phyloP scores from a whole-genome alignment of 2,113 vertebrate species.

The Capreolus pygargus region DNA sequence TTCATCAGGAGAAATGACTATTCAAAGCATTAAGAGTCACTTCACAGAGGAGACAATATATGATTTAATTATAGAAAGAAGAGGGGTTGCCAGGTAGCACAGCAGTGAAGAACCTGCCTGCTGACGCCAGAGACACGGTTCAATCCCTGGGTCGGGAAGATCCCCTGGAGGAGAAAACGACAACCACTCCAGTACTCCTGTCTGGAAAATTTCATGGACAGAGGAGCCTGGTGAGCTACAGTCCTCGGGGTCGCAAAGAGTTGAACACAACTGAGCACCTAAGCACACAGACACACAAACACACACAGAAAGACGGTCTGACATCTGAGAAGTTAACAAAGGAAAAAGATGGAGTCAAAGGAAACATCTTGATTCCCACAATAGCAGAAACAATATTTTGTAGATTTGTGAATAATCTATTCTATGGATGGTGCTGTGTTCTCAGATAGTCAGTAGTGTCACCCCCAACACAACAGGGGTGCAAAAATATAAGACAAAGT shows the following conservation, averaged over 20 bases:
- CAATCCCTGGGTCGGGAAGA: not conserved
- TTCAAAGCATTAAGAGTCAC: not conserved
- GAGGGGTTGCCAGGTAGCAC: not conserved
- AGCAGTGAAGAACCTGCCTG: not conserved
- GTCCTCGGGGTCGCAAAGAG: not conserved
- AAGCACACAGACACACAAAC: not conserved
- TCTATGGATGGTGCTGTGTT: not conserved
- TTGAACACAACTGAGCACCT: not conserved
- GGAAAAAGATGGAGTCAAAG: not conserved
- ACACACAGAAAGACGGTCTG: not conserved
- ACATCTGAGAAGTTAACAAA: not conserved
- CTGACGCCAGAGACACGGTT: accelerated
- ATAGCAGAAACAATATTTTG: not conserved
- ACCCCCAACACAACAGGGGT: not conserved
- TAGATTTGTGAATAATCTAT: not conserved
- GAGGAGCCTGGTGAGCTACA: not conserved
- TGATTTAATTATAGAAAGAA: not conserved
- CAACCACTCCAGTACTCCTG: not conserved
- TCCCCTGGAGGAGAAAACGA: not conserved
- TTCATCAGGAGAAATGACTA: not conserved
- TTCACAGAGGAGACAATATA: not conserved
- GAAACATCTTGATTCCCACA: not conserved
- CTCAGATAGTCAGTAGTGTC: not conserved
- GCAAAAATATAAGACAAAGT: not conserved
- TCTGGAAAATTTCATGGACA: not conserved